A percentile compares a stretch with the other conserved stretches of the same genome.
These are phyloP conservation scores for Polyploca ridens DNA, from an alignment of 2,888 invertebrate species.

Conservation along the genomic window DNA sequence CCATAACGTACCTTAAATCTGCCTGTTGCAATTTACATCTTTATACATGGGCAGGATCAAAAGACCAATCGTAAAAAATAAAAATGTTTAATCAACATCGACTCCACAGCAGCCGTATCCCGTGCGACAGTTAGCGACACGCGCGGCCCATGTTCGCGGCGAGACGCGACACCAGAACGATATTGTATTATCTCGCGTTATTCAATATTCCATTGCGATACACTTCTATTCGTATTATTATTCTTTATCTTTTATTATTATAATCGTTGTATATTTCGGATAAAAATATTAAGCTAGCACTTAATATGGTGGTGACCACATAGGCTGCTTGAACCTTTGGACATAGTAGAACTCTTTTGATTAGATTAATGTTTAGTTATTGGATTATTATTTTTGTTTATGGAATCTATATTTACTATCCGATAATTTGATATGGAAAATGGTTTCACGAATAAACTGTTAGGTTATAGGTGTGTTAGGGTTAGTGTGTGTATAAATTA, in stretches of 20 bases:
- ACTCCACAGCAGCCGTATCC: conserved; percentile 14
- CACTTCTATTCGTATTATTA: background rate
- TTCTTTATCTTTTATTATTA: background rate
- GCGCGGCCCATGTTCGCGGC: conserved; percentile 21
- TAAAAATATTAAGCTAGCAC: too few relatives aligned
- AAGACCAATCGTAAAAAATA: background rate
- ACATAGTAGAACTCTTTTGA: too few relatives aligned
- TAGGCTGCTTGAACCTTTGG: too few relatives aligned
- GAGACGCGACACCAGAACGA: conserved; percentile 27
- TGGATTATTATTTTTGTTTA: too few relatives aligned
- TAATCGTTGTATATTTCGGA: background rate
- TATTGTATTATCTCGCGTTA: conserved; percentile 25
- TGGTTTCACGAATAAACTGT: too few relatives aligned
- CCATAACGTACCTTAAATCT: background rate
- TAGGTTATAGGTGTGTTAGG: too few relatives aligned
- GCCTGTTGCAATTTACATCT: background rate
- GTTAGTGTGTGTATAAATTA: too few relatives aligned
- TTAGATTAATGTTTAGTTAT: too few relatives aligned
- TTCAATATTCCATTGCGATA: conserved; percentile 12
- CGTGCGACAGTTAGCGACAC: conserved; percentile 20
- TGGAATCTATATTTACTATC: too few relatives aligned
- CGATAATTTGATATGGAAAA: too few relatives aligned
- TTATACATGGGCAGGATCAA: background rate
- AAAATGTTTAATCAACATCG: background rate
- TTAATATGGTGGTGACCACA: too few relatives aligned